phyloP scores from a whole-genome alignment of 1,140 invertebrate genomes.

The Drosophila micromelanica region DNA sequence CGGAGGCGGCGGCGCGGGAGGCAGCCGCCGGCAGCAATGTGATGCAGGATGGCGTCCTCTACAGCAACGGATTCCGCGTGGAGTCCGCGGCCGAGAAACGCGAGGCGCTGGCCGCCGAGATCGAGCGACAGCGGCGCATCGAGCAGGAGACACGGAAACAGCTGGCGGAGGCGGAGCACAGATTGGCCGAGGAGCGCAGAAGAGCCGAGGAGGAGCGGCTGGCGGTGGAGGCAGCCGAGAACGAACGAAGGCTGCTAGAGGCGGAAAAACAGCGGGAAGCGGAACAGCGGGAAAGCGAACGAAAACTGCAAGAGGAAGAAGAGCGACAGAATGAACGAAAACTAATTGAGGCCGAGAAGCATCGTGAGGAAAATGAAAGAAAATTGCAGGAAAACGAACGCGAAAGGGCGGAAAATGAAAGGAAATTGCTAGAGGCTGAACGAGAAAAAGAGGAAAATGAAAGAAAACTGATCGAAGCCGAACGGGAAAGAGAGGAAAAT shows the following conservation, averaged over 20 bases:
- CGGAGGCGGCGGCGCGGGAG: slow-evolving; percentile 56
- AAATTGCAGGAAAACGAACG: slow-evolving; percentile 20
- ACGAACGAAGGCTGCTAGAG: slow-evolving; percentile 41
- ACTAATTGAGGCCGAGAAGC: slow-evolving; percentile 40
- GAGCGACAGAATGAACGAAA: slow-evolving; percentile 30
- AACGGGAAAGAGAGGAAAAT: slow-evolving; percentile 28
- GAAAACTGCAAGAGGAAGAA: slow-evolving; percentile 14
- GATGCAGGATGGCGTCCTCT: slow-evolving; percentile 80
- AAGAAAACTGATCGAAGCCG: slow-evolving; percentile 36
- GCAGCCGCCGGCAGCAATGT: slow-evolving; percentile 46
- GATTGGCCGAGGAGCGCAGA: slow-evolving; percentile 35
- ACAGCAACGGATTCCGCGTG: slow-evolving; percentile 75
- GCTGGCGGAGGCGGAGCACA: slow-evolving; percentile 66
- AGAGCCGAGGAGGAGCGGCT: slow-evolving; percentile 34
- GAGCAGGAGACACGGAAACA: slow-evolving; percentile 70
- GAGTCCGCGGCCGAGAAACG: slow-evolving; percentile 52
- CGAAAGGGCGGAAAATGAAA: slow-evolving; percentile 26
- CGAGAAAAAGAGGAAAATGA: slow-evolving; percentile 30
- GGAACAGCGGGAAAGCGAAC: slow-evolving; percentile 8
- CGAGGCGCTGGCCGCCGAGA: slow-evolving; percentile 61
- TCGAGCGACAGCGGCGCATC: slow-evolving; percentile 66
- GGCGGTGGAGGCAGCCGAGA: slow-evolving; percentile 37
- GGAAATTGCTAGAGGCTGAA: slow-evolving; percentile 26
- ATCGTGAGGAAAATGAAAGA: slow-evolving; percentile 21
- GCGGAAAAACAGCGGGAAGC: slow-evolving; percentile 35